A percentile compares a stretch with the other conserved stretches of the same genome.
These are phyloP conservation scores for Pyrochroa serraticornis DNA, from an alignment of 2,888 invertebrate genomes.

Conservation along the genomic window DNA sequence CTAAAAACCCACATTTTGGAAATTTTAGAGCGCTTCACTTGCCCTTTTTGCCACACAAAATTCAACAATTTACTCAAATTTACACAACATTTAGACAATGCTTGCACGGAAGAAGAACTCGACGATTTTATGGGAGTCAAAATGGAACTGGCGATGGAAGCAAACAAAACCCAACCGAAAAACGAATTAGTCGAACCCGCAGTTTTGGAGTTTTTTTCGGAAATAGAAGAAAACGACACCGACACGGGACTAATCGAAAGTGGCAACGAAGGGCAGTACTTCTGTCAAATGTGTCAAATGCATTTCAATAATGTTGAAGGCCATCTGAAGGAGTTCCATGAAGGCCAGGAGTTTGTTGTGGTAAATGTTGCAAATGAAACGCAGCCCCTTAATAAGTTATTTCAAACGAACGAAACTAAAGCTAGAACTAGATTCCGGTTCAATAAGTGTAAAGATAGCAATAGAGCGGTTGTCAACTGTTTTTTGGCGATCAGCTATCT, in stretches of 20 bases:
- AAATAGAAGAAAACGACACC: conserved; percentile 9
- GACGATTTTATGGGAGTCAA: conserved; percentile 33
- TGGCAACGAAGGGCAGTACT: conserved; percentile 55
- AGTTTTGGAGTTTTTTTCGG: conserved; percentile 17
- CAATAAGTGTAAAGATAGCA: no score
- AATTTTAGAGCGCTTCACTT: conserved; percentile 65
- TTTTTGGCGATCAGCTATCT: no score
- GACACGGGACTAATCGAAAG: conserved; percentile 15
- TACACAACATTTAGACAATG: conserved; percentile 63
- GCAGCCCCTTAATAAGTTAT: no score
- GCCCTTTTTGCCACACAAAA: conserved; percentile 65
- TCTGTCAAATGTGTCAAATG: conserved; percentile 70
- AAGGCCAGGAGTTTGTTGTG: conserved; percentile 70
- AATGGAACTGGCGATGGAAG: conserved; percentile 22
- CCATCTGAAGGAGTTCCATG: conserved; percentile 70
- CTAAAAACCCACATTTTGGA: conserved; percentile 62
- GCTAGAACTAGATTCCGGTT: no score
- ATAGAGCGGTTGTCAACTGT: no score
- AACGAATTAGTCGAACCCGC: no score
- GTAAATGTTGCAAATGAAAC: conserved; percentile 44
- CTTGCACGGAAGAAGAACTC: conserved; percentile 36
- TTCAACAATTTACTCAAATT: conserved; percentile 63
- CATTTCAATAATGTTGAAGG: conserved; percentile 69
- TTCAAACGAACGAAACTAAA: not conserved
- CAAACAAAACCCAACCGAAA: no score